phyloP scores from a whole-genome alignment of 2,888 invertebrate species.

The Temnothorax ravouxi region DNA sequence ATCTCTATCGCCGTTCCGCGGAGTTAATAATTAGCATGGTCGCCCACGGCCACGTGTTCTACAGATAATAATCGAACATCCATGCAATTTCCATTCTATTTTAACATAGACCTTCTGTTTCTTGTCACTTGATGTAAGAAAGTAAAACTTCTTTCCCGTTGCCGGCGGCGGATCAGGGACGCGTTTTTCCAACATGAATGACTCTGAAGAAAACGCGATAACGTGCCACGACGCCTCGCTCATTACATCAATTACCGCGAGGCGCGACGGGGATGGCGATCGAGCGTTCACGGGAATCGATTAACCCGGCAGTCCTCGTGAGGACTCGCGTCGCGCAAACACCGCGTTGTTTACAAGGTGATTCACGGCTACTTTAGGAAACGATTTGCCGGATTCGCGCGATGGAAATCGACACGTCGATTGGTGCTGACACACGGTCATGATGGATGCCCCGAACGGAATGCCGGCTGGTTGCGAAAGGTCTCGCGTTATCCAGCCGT shows the following conservation, averaged over 20 bases:
- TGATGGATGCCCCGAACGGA: slow-evolving; percentile 18
- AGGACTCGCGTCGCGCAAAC: slow-evolving; percentile 17
- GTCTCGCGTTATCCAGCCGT: slow-evolving; percentile 32
- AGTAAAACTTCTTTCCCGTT: neutral
- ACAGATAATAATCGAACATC: slow-evolving; percentile 21
- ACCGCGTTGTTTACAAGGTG: slow-evolving; percentile 4
- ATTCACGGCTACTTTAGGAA: slow-evolving; percentile 11
- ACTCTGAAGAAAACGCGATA: neutral
- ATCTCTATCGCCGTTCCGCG: slow-evolving; percentile 17
- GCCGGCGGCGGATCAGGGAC: neutral
- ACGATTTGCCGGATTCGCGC: neutral
- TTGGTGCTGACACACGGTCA: neutral
- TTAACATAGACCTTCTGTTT: slow-evolving; percentile 16
- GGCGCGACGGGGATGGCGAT: neutral
- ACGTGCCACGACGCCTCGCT: neutral
- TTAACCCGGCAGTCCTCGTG: neutral
- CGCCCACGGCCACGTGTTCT: neutral
- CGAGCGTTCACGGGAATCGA: slow-evolving; percentile 2
- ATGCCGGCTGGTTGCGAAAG: slow-evolving; percentile 29
- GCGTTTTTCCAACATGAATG: neutral
- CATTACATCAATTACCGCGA: slow-evolving; percentile 17
- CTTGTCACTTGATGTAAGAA: slow-evolving; percentile 6
- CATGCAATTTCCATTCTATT: slow-evolving; percentile 33
- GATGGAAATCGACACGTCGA: slow-evolving; percentile 6
- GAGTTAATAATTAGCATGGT: slow-evolving; percentile 25